Evolutionary conservation across 2,113 vertebrate species (phyloP).

Genomic region (Petrocephalus microphthalmus): DNA sequence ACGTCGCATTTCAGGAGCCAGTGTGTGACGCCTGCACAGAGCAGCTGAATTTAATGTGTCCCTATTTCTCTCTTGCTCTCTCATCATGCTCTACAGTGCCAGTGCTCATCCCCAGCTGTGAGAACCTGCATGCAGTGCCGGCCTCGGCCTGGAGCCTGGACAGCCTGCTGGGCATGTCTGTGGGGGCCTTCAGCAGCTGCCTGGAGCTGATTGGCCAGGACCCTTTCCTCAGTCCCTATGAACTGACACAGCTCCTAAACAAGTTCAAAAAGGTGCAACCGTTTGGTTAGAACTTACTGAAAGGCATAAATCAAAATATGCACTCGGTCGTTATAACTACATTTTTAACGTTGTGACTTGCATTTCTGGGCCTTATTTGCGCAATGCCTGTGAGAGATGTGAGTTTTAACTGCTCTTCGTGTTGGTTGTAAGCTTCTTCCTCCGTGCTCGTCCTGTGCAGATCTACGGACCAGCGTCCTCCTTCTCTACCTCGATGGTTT

Average conservation of each 20-base stretch:
- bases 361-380: not conserved
- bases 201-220: conserved; percentile 65
- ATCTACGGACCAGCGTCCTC: conserved; percentile 50
- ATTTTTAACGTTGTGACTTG: not conserved
- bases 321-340: not conserved
- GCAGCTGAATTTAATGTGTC: not conserved
- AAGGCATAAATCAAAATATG: not conserved
- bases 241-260: conserved; percentile 48
- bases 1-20: not conserved
- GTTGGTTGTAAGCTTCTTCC: not conserved
- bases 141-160: conserved; percentile 56
- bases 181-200: conserved; percentile 55
- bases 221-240: conserved; percentile 46
- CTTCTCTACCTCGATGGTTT: conserved; percentile 52
- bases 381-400: not conserved
- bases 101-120: conserved; percentile 55
- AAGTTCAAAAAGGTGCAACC: conserved; percentile 57
- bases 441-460: conserved; percentile 33
- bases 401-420: not conserved
- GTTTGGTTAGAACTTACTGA: not conserved
- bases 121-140: conserved; percentile 49
- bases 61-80: not conserved
- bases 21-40: not conserved
- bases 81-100: conserved; percentile 25
- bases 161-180: conserved; percentile 58